Evolutionary conservation across 2,888 invertebrate species (phyloP), one percentile per base, ranked within the genome.

Genomic region (Microctonus brassicae): DNA sequence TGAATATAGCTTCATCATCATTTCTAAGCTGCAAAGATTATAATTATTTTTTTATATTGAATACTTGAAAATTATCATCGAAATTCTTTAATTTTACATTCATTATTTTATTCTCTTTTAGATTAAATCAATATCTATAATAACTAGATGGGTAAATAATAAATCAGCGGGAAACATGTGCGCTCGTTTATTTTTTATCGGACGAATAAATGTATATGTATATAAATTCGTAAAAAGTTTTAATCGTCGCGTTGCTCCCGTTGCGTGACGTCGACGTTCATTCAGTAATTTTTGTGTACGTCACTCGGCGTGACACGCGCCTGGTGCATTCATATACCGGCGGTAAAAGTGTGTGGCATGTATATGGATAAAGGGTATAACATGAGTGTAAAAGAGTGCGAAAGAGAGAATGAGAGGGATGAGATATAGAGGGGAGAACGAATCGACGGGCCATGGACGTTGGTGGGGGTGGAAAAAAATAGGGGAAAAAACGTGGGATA

Each of bases 261-360:
- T 47, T 47, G 65, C 73, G 81, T 87, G 87, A 87, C 87, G 86
- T 87, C 86, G 84, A 81, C 82, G 84, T 87, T 87, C 87, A 87
- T 87, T 87, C 87, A 87, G 86, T 83, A 86, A 87, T 86, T 86
- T 87, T 87, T 86, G 86, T 85, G 83, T 85, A 83, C 84, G 85
- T 86, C 87, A 86, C 82, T 77, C 75, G 74, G 74, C 73, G 73
- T 74, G 72, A 57, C 61, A 70, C 69, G 62, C 65, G 67, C 34
- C 20, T 34, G 67, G 52, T 68, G 69, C 66, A 62, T 55, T 47
- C 69, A 70, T 47, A 47, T 47, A 47, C 63, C 52, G 63, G 26
- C 33, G 36, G 17, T 39, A 52, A 29, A 66, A 70, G 73, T 64
- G 68, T 29, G 52, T 63, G 55, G n/a, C n/a, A n/a, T 33, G 47